A percentile compares a stretch with the other conserved stretches of the same genome.
phyloP scores from a whole-genome alignment of 1,140 invertebrate species.

The Anoplolepis gracilipes region DNA sequence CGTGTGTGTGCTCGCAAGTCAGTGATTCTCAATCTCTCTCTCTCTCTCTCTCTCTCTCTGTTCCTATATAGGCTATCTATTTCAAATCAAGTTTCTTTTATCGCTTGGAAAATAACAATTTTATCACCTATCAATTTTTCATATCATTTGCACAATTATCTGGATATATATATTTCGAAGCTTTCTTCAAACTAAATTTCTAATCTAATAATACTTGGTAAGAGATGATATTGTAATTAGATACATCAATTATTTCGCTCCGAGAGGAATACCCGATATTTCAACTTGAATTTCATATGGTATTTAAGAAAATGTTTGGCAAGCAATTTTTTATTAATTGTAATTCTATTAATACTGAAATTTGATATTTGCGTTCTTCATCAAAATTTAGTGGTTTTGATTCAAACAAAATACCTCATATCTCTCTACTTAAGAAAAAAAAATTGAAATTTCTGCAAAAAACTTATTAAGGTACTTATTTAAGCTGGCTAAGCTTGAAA shows the following conservation, averaged over 20 bases:
- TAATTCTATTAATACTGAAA: background rate
- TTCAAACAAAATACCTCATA: background rate
- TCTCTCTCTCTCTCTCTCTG: too few species aligned
- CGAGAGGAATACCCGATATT: background rate
- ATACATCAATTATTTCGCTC: background rate
- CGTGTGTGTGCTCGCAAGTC: constrained; percentile 37
- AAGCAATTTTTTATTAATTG: background rate
- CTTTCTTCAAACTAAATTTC: background rate
- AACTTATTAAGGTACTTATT: too few species aligned
- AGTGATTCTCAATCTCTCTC: constrained; percentile 39
- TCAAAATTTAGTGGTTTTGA: too few species aligned
- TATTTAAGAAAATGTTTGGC: background rate
- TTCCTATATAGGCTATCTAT: background rate
- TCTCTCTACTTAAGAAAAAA: background rate
- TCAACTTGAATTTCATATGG: background rate
- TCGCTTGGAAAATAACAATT: background rate
- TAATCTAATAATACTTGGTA: background rate
- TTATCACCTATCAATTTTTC: background rate
- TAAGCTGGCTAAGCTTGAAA: too few species aligned
- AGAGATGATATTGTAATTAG: background rate
- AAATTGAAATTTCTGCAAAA: background rate
- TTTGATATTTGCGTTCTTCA: background rate
- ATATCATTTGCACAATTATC: too few species aligned
- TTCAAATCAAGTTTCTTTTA: background rate
- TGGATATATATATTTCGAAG: too few species aligned